Percentiles rank a stretch among this genome's conserved stretches.
These are phyloP conservation scores for Erythrolamprus reginae DNA, from an alignment of 2,113 vertebrate species.

Conservation along the genomic window DNA sequence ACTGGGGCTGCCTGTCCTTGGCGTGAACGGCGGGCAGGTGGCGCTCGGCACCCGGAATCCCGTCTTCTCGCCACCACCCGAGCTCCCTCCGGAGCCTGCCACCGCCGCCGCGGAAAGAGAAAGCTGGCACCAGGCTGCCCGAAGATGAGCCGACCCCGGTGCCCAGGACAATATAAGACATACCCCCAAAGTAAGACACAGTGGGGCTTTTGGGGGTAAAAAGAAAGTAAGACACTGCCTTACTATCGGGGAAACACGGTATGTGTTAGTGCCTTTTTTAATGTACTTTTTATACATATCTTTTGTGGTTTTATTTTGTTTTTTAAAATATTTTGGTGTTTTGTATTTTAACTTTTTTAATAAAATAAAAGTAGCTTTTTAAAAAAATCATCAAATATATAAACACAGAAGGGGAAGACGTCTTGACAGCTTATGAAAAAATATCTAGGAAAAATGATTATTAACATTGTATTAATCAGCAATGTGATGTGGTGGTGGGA, in stretches of 20 bases:
- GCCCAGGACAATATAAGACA: no score
- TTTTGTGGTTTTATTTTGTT: neutral
- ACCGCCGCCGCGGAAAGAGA: no score
- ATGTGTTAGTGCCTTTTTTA: no score
- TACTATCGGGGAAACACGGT: no score
- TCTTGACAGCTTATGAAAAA: neutral
- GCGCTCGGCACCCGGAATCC: slow-evolving; percentile 96
- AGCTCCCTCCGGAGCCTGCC: no score
- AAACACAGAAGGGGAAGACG: neutral
- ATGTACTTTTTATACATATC: no score
- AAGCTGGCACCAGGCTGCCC: no score
- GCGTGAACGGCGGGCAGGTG: slow-evolving; percentile 96
- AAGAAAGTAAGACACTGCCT: no score
- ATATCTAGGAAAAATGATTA: neutral
- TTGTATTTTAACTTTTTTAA: neutral
- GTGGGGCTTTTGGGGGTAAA: no score
- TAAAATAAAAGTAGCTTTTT: neutral
- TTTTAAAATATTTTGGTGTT: neutral
- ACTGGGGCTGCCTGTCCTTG: slow-evolving; percentile 94
- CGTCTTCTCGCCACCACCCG: slow-evolving; percentile 86
- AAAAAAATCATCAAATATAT: neutral
- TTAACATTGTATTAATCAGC: neutral
- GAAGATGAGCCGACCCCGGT: no score
- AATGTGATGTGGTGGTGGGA: neutral
- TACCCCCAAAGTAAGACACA: no score